Evolutionary conservation across 2,113 vertebrate species (phyloP).

Genomic region (Galeopterus variegatus): DNA sequence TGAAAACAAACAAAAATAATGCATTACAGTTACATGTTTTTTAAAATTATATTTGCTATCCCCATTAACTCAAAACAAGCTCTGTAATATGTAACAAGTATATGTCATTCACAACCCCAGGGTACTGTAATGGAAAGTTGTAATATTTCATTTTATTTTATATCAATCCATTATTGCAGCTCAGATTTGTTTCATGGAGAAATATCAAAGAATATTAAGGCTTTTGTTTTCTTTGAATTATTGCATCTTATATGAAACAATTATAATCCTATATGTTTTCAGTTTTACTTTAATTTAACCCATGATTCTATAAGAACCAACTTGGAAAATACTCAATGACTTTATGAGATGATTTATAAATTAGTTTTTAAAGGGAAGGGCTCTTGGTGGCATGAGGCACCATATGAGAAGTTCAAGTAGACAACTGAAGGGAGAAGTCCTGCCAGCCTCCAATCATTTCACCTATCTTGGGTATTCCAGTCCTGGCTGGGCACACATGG

Average conservation of each 20-base stretch:
- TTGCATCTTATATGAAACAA: background rate
- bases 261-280: background rate
- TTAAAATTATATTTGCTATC: slow-evolving; percentile 30
- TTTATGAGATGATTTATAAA: background rate
- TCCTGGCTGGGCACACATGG: background rate
- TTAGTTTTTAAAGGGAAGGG: background rate
- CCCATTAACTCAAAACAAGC: slow-evolving; percentile 42
- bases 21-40: background rate
- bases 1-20: slow-evolving; percentile 11
- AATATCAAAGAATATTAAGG: background rate
- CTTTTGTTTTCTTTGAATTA: slow-evolving; percentile 12
- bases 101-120: background rate
- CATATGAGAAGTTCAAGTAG: background rate
- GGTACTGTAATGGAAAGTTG: background rate
- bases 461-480: background rate
- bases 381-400: background rate
- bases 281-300: background rate
- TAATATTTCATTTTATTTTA: background rate
- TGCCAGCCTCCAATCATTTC: background rate
- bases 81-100: slow-evolving; percentile 26
- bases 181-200: slow-evolving; percentile 36
- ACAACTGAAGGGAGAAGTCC: background rate
- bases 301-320: background rate
- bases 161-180: background rate
- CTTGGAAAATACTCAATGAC: background rate